These are phyloP conservation scores for Momotus momota DNA, from an alignment of 2,797 vertebrate genomes.

Conservation along the genomic window DNA sequence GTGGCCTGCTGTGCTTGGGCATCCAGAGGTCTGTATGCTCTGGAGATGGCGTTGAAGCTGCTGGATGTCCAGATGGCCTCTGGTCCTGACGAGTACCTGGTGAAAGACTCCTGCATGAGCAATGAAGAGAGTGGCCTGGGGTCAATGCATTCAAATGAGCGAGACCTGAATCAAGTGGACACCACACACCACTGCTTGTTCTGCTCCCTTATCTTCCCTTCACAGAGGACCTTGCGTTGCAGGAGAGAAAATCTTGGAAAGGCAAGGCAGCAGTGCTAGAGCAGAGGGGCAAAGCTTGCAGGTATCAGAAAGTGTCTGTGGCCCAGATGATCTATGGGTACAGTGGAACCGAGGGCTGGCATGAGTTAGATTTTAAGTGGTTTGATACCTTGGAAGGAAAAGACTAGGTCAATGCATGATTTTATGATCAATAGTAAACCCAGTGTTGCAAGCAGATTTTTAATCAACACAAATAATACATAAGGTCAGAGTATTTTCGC, in stretches of 20 bases:
- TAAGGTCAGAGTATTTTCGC: background rate
- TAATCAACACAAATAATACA: background rate
- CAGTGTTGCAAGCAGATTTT: background rate
- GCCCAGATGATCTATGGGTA: background rate
- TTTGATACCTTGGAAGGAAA: background rate
- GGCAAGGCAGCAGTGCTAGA: background rate
- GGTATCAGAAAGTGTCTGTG: background rate
- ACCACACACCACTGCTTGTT: accelerated
- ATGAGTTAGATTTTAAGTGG: background rate
- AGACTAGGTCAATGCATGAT: background rate
- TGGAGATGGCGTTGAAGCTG: background rate
- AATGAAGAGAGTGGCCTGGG: background rate
- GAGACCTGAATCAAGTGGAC: background rate
- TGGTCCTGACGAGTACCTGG: background rate
- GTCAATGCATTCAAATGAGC: background rate
- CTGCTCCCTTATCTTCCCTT: background rate
- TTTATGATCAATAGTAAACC: background rate
- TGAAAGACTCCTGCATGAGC: background rate
- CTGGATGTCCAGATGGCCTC: background rate
- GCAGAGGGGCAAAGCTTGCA: background rate
- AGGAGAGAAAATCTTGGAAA: background rate
- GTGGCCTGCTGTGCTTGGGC: background rate
- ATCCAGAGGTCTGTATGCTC: background rate
- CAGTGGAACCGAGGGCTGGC: background rate
- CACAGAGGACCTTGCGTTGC: background rate